Conservation (phyloP, 2,113 vertebrate genomes). For the Paracanthobrama guichenoti region DNA sequence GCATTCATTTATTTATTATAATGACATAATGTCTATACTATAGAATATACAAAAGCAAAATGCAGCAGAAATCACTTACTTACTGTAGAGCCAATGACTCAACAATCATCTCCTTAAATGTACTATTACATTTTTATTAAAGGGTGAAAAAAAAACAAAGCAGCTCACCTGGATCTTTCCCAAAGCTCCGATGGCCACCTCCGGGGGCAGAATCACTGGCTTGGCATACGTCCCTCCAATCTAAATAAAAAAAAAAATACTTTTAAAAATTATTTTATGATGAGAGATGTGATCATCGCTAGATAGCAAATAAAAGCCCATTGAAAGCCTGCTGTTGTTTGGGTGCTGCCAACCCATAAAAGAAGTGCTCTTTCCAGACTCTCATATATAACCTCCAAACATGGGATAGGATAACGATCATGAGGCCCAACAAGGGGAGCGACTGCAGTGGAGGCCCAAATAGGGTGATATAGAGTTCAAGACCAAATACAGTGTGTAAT, state of each 20-base stretch:
- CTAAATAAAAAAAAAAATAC: constrained; percentile 63
- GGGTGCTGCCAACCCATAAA: neutral
- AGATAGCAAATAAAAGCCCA: neutral
- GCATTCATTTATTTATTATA: neutral
- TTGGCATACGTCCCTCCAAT: constrained; percentile 94
- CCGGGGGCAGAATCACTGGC: constrained; percentile 88
- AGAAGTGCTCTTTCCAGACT: neutral
- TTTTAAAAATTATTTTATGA: neutral
- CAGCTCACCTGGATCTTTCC: constrained; percentile 85
- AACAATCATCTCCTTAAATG: neutral
- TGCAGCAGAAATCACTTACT: neutral
- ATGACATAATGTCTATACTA: neutral
- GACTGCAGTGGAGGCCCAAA: neutral
- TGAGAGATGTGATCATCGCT: constrained; percentile 12
- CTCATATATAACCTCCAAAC: constrained; percentile 3
- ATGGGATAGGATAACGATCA: neutral
- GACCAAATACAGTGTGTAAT: neutral
- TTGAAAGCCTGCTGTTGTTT: neutral
- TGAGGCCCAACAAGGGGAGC: neutral
- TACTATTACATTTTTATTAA: constrained; percentile 17
- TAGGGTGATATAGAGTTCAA: neutral
- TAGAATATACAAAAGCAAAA: neutral
- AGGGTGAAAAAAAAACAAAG: neutral
- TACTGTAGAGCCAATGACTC: neutral
- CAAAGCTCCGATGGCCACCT: constrained; percentile 91